phyloP scores from a whole-genome alignment of 1,140 invertebrate species.

The Bombus confusus region DNA sequence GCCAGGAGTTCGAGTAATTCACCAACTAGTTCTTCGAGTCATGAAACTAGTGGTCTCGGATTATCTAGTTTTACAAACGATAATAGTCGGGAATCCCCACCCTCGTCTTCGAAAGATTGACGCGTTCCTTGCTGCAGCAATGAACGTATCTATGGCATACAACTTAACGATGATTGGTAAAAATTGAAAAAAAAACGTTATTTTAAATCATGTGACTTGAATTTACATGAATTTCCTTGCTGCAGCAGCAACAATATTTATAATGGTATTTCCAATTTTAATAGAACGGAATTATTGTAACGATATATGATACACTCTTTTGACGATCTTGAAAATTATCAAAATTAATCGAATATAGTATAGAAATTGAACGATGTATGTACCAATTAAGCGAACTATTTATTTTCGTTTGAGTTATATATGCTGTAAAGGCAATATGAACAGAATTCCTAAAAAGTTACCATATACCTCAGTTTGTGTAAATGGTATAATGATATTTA shows the following conservation, averaged over 20 bases:
- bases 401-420: constrained; percentile 43
- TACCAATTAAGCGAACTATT: constrained; percentile 52
- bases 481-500: constrained; percentile 55
- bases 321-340: constrained; percentile 8
- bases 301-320: background rate
- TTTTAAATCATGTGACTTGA: background rate
- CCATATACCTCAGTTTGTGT: constrained; percentile 60
- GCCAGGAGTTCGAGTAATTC: constrained; percentile 82
- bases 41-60: constrained; percentile 67
- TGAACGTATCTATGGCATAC: constrained; percentile 48
- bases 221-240: constrained; percentile 12
- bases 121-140: constrained; percentile 59
- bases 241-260: constrained; percentile 27
- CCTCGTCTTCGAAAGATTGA: constrained; percentile 76
- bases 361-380: constrained; percentile 40
- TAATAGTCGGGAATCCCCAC: constrained; percentile 78
- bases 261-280: background rate
- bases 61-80: constrained; percentile 75
- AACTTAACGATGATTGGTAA: constrained; percentile 50
- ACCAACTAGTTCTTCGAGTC: constrained; percentile 77
- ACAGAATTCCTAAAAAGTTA: constrained; percentile 46
- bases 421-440: background rate
- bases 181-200: background rate
- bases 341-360: constrained; percentile 43
- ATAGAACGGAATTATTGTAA: constrained; percentile 18